Evolutionary conservation across 2,113 vertebrate genomes (phyloP), one percentile per base, ranked within the genome.

Genomic region (Mus spicilegus): DNA sequence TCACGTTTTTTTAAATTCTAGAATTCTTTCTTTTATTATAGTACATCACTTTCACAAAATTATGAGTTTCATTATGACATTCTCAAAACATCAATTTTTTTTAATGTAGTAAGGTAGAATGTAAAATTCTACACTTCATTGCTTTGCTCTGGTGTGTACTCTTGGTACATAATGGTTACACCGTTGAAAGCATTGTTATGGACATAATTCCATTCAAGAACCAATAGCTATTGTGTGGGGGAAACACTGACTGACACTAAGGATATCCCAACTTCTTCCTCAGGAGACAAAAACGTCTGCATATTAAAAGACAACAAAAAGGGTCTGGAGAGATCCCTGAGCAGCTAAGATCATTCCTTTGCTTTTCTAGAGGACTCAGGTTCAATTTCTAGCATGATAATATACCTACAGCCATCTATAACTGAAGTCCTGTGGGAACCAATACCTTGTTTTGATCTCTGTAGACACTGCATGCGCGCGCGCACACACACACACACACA

Each of bases 101-200:
- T 12, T 12, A 67, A 39, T 39, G 3, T 73, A 87, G 73, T 90
- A 73, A 56, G 36, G 4, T 30, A 93, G 56, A 39, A 20, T 89
- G 84, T 84, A 30, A 89, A 92, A 90, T 33, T 91, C 94, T 88
- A 80, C 24, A 89, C 54, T 51, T 14, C 3, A 82, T 1, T 65
- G 20, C 30, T 24, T 88, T 90, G 9, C 61, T 96, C 87, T 69
- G 26, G 56, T 88, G n/a, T 94, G n/a, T 12, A 33, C 9, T 87
- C 63, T 94, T 63, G 80, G 46, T 67, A 95, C 87, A 77, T 51
- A 87, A 87, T 46, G 87, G 16, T 86, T 94, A 86, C 28, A 91
- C 39, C 24, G 49, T 49, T 69, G 67, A n/a, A 88, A 33, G 19
- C 39, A 89, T 87, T 86, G 65, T 9, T 87, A n/a, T 76, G 19